Base-by-base conservation (phyloP, 1,140 invertebrate genomes). In the Pinna nobilis region DNA sequence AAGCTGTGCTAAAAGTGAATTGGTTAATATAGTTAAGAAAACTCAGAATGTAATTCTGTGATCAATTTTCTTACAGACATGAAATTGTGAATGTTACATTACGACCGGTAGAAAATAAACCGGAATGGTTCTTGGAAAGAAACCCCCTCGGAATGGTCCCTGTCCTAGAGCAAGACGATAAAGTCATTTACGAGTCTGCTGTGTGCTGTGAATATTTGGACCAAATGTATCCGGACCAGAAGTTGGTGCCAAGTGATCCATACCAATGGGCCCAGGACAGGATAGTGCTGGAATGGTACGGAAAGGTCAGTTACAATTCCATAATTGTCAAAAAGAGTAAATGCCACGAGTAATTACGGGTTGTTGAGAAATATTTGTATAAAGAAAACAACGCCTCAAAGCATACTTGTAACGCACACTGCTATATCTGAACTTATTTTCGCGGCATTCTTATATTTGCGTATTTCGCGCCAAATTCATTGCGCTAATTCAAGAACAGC, bases 191-290 rank as follows among this genome's bases (percentile, higher is more conserved):
- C 71, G 96, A 97, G 86, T 96, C 95, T 79, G 87, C 95, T 33
- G 91, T 96, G 11, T 94, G 95, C 59, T 92, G 93, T 37, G 95
- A 97, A 83, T 97, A 95, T 85, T 84, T 97, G 44, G 95, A 97
- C 82, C 94, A 97, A 68, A 87, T 89, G 25, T 95, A 94, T 88
- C 91, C 92, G 0, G 82, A 93, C 33, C 89, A 92, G n/a, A 92
- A 90, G 28, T 88, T 97, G 0, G 91, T 93, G 81, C 91, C 94
- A 3, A 90, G 88, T 47, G 94, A 96, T 89, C 94, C 95, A 15
- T 89, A 95, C 41, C 90, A 91, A 53, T 94, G 93, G 87, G 94
- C 95, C 15, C 92, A 92, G 77, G 95, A 96, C 76, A 93, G 93
- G 81, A 90, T 96, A 20, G 89, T 96, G 18, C 91, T 96, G 47